These are phyloP conservation scores for Chymomyza costata DNA, from an alignment of 1,140 invertebrate genomes.

Conservation along the genomic window DNA sequence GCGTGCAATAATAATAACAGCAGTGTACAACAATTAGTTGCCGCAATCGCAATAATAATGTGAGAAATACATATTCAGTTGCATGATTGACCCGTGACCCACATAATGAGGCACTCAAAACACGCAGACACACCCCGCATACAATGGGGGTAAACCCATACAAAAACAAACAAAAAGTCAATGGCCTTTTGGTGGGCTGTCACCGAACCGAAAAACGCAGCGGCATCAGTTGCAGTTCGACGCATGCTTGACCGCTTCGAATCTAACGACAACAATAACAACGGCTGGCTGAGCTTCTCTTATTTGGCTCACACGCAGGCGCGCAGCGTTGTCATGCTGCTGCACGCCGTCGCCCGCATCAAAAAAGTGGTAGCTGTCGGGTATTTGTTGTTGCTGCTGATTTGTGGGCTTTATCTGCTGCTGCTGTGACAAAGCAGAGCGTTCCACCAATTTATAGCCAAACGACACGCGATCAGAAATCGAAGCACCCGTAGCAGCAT, in stretches of 20 bases:
- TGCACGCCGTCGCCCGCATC: constrained; percentile 49
- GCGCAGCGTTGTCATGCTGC: too few relatives aligned
- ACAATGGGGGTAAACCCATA: not conserved
- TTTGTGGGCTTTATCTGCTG: constrained; percentile 48
- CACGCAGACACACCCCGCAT: too few relatives aligned
- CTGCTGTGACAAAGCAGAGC: constrained; percentile 9
- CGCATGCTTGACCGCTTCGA: constrained; percentile 17
- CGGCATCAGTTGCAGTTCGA: not conserved
- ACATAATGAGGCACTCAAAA: constrained; percentile 44
- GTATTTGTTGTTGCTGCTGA: constrained; percentile 3
- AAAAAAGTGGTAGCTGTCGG: too few relatives aligned
- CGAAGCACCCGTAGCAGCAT: constrained; percentile 29
- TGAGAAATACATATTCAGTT: constrained; percentile 19
- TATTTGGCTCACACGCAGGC: constrained; percentile 35
- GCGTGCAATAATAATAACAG: too few relatives aligned
- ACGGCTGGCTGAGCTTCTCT: too few relatives aligned
- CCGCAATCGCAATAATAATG: constrained; percentile 38
- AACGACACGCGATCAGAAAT: constrained; percentile 61
- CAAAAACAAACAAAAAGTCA: constrained; percentile 36
- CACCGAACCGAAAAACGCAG: constrained; percentile 9
- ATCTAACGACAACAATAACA: too few relatives aligned
- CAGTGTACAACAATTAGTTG: too few relatives aligned
- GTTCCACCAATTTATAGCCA: constrained; percentile 54
- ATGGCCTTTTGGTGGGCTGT: constrained; percentile 44
- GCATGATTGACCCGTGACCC: constrained; percentile 64